phyloP scores from a whole-genome alignment of 2,113 vertebrate genomes.

The Mustelus asterias region DNA sequence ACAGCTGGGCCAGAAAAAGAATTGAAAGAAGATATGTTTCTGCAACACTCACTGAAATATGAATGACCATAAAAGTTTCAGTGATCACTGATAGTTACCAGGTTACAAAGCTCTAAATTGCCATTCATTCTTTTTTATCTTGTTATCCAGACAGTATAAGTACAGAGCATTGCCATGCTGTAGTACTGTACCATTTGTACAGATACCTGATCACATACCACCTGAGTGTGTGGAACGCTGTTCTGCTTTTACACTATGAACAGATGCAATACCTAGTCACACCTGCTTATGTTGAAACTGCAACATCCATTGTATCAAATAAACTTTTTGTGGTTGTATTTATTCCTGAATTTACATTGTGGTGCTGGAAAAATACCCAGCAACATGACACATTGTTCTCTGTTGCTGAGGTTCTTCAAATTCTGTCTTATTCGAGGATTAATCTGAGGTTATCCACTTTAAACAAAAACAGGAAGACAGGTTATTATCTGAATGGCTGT shows the following conservation, averaged over 20 bases:
- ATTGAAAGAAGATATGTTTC: not conserved
- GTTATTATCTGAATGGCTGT: too few relatives aligned
- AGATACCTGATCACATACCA: not conserved
- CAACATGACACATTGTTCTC: not conserved
- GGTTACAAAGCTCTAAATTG: not conserved
- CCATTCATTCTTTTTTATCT: not conserved
- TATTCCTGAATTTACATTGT: not conserved
- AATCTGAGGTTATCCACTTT: too few relatives aligned
- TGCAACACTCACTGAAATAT: not conserved
- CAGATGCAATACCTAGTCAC: not conserved
- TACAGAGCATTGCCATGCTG: not conserved
- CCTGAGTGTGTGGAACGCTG: not conserved
- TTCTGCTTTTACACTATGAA: not conserved
- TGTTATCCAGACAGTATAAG: not conserved
- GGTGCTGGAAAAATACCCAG: not conserved
- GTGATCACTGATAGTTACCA: not conserved
- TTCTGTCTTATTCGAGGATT: not conserved
- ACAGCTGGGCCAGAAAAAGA: constrained; percentile 21
- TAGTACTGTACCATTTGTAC: not conserved
- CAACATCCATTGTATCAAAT: not conserved
- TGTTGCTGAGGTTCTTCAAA: not conserved
- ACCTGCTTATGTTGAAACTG: not conserved
- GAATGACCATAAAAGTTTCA: constrained; percentile 9
- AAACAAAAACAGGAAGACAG: too few relatives aligned
- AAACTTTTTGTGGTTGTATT: not conserved